Percentiles rank a stretch among this genome's conserved stretches.
Evolutionary conservation across 2,113 vertebrate species (phyloP).

Genomic region (Trogon melanurus): DNA sequence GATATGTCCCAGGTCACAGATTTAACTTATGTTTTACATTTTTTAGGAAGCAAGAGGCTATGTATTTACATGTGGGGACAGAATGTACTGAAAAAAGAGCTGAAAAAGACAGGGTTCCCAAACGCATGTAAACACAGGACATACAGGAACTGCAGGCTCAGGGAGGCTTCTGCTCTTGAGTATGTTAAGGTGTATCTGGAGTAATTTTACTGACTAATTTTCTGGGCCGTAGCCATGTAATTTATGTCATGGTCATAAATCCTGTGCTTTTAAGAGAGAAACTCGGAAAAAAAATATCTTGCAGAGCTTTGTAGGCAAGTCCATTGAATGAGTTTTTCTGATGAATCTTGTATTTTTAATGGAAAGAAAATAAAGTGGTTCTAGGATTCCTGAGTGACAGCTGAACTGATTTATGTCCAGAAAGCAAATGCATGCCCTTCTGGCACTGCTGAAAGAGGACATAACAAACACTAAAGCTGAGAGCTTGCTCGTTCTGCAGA

Average conservation of each 20-base stretch:
- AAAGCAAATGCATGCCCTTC: not conserved
- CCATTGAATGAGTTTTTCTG: not conserved
- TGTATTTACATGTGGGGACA: not conserved
- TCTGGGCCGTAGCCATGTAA: not conserved
- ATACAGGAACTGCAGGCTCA: not conserved
- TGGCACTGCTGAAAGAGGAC: not conserved
- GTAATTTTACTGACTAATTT: conserved; percentile 5
- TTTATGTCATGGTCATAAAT: not conserved
- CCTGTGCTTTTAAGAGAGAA: not conserved
- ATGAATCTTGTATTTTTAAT: not conserved
- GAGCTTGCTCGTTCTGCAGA: not conserved
- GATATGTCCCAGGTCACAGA: not conserved
- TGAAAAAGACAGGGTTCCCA: not conserved
- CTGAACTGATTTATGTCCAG: not conserved
- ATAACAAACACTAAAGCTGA: not conserved
- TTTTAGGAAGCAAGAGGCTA: not conserved
- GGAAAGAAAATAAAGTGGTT: not conserved
- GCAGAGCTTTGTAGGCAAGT: not conserved
- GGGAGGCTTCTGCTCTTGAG: not conserved
- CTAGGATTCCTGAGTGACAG: not conserved
- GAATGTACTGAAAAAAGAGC: not conserved
- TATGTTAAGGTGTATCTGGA: not conserved
- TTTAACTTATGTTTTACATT: not conserved
- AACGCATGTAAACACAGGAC: not conserved
- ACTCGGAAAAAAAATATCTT: not conserved